A percentile compares a stretch with the other conserved stretches of the same genome.
phyloP scores from a whole-genome alignment of 2,113 vertebrate genomes.

The Ictalurus punctatus region DNA sequence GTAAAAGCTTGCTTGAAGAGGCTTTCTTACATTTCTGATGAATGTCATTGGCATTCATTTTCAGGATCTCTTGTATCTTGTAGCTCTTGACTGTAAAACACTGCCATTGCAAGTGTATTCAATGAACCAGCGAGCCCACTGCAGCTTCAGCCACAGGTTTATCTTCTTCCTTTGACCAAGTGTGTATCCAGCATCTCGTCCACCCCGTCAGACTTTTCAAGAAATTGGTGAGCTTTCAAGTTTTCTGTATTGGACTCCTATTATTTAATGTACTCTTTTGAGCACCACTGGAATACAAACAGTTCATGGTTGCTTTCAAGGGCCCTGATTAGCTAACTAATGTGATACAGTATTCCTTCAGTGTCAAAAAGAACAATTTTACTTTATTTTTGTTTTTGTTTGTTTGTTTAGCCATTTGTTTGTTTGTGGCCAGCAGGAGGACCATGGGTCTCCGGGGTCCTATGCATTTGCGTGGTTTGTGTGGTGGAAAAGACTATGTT shows the following conservation, averaged over 20 bases:
- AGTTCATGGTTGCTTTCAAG: neutral
- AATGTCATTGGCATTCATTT: neutral
- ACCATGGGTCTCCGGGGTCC: neutral
- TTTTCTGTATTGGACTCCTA: neutral
- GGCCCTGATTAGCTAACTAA: neutral
- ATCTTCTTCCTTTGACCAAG: no score
- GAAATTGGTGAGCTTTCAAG: neutral
- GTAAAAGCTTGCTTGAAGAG: neutral
- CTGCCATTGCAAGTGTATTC: no score
- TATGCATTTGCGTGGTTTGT: neutral
- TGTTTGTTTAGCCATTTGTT: neutral
- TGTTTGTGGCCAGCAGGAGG: neutral
- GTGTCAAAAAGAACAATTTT: neutral
- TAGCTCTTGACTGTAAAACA: no score
- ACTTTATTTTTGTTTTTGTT: neutral
- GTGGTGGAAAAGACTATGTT: neutral
- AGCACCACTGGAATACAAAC: neutral
- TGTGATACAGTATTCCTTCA: neutral
- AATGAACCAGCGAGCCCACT: no score
- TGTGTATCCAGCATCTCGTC: neutral
- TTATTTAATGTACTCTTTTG: neutral
- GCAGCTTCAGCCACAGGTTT: no score
- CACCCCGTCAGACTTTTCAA: neutral
- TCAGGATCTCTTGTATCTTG: no score
- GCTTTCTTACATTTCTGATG: neutral